These are phyloP conservation scores for Nasonia oneida DNA, from an alignment of 2,888 invertebrate species.

Conservation along the genomic window DNA sequence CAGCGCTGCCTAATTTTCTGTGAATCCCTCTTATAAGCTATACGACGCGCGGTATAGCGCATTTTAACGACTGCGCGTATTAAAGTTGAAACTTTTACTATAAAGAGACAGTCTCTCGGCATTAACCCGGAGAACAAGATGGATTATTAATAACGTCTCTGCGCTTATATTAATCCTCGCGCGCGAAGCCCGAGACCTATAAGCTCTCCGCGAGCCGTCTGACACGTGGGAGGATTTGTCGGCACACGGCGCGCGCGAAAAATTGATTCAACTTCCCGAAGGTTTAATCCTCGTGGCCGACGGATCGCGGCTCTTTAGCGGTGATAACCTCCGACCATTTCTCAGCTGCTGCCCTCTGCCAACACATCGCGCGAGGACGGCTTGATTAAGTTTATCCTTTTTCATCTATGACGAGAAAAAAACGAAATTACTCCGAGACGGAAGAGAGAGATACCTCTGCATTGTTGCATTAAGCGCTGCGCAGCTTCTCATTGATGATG, in stretches of 20 bases:
- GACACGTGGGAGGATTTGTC: slow-evolving; percentile 73
- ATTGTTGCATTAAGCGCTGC: not conserved
- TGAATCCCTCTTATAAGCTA: not conserved
- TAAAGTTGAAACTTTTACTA: not conserved
- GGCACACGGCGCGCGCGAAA: slow-evolving; percentile 62
- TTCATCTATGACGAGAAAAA: no score
- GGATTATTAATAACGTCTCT: slow-evolving; percentile 31
- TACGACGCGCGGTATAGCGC: not conserved
- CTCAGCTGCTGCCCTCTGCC: not conserved
- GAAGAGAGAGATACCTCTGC: not conserved
- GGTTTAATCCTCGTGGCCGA: slow-evolving; percentile 68
- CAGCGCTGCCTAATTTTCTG: not conserved
- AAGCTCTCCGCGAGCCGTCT: slow-evolving; percentile 63
- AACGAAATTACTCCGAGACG: not conserved
- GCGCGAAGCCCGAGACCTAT: not conserved
- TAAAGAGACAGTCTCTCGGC: no score
- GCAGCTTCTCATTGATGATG: not conserved
- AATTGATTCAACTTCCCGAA: slow-evolving; percentile 74
- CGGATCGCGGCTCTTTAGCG: not conserved
- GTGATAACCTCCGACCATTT: slow-evolving; percentile 23
- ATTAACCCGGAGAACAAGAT: not conserved
- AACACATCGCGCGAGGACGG: not conserved
- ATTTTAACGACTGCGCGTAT: not conserved
- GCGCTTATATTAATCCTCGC: not conserved
- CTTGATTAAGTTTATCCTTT: not conserved